phyloP scores from a whole-genome alignment of 2,113 vertebrate genomes.

The Melospiza melodia region DNA sequence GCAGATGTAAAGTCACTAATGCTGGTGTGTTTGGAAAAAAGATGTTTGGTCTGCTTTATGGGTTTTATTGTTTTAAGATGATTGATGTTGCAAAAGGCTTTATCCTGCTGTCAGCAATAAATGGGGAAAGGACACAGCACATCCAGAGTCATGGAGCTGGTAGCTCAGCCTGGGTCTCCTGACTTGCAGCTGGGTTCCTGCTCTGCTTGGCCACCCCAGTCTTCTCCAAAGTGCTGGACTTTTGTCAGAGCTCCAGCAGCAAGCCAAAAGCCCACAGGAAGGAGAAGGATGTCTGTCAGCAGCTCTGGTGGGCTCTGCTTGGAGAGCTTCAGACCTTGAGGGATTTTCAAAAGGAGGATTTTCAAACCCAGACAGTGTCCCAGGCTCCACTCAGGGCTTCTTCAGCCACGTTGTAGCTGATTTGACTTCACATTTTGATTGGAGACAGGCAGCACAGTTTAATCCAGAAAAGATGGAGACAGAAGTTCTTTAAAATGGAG shows the following conservation, averaged over 20 bases:
- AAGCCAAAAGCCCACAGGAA: neutral
- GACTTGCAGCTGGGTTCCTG: neutral
- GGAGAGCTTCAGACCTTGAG: neutral
- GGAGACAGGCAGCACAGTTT: neutral
- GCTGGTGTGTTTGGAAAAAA: constrained; percentile 33
- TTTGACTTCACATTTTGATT: neutral
- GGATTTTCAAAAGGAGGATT: neutral
- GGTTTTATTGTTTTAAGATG: constrained; percentile 55
- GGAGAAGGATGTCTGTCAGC: neutral
- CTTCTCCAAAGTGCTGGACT: neutral
- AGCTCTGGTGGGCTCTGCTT: neutral
- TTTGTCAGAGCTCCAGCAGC: fast-evolving
- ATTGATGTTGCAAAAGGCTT: constrained; percentile 43
- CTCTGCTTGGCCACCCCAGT: neutral
- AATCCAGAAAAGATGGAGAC: constrained; percentile 22
- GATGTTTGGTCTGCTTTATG: constrained; percentile 36
- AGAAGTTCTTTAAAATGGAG: neutral
- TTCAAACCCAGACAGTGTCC: neutral
- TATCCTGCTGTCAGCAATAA: constrained; percentile 41
- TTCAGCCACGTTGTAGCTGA: neutral
- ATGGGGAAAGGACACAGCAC: neutral
- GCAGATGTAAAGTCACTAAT: neutral
- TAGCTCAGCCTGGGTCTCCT: neutral
- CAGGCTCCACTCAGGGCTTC: neutral
- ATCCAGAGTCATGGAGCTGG: neutral